Percentiles rank a stretch among this genome's conserved stretches.
These are phyloP conservation scores for Catharus ustulatus DNA, from an alignment of 2,797 vertebrate genomes.

Conservation along the genomic window DNA sequence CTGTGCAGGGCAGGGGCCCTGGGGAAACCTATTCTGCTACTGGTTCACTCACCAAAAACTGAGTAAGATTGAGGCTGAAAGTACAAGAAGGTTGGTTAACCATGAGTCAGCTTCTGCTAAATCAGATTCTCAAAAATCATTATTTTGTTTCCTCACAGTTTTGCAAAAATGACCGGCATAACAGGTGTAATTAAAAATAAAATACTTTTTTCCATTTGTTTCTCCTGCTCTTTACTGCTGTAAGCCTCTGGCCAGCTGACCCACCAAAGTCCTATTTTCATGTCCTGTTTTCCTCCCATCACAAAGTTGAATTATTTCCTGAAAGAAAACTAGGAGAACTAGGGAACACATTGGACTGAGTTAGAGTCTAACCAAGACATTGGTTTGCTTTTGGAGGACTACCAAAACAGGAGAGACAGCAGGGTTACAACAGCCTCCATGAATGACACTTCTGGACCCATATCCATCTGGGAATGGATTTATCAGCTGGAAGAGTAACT, in stretches of 20 bases:
- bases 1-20: neutral
- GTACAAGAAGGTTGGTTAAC: neutral
- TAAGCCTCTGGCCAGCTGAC: neutral
- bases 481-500: neutral
- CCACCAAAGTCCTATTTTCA: rapidly evolving
- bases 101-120: neutral
- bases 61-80: neutral
- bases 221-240: neutral
- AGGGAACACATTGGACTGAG: neutral
- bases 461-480: neutral
- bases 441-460: neutral
- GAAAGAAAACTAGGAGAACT: neutral
- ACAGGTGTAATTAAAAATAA: neutral
- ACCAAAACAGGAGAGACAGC: neutral
- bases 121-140: neutral
- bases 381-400: neutral
- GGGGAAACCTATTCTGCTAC: neutral
- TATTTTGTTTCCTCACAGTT: neutral
- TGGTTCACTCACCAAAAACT: neutral
- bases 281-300: neutral
- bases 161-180: neutral
- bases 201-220: neutral
- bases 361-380: neutral
- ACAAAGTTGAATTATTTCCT: neutral
- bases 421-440: neutral